Conservation (phyloP, 2,888 invertebrate species). For the Plutella xylostella region DNA sequence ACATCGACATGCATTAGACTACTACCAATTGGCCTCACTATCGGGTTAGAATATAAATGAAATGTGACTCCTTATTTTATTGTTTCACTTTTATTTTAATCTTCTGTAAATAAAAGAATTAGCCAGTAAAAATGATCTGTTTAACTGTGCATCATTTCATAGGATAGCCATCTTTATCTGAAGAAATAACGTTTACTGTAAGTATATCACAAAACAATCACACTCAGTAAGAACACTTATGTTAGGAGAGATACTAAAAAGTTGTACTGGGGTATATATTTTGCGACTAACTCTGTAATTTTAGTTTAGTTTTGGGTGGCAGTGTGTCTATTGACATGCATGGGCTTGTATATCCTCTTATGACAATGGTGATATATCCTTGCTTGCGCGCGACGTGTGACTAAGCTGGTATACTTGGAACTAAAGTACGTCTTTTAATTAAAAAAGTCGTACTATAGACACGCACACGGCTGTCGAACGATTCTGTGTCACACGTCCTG, state of each 20-base stretch:
- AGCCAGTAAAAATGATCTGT: conserved; percentile 76
- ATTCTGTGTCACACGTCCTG: conserved; percentile 38
- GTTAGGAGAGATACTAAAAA: conserved; percentile 62
- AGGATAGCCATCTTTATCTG: conserved; percentile 76
- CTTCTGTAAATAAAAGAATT: conserved; percentile 67
- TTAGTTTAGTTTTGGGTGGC: conserved; percentile 19
- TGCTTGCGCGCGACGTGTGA: conserved; percentile 28
- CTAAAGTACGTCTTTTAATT: neutral
- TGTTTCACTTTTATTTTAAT: conserved; percentile 31
- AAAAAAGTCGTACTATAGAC: neutral
- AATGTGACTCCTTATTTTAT: conserved; percentile 28
- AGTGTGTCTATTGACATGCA: conserved; percentile 47
- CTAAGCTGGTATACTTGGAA: conserved; percentile 22
- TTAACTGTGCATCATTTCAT: conserved; percentile 82
- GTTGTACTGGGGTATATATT: conserved; percentile 36
- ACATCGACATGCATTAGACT: neutral
- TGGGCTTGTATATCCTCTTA: conserved; percentile 52
- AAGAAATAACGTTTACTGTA: conserved; percentile 70
- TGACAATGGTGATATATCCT: conserved; percentile 50
- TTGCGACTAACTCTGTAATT: conserved; percentile 38
- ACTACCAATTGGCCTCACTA: neutral
- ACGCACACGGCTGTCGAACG: conserved; percentile 14
- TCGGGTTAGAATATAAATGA: neutral
- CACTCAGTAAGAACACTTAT: conserved; percentile 63
- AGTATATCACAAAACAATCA: conserved; percentile 69